Evolutionary conservation across 2,888 invertebrate species (phyloP), one percentile per base, ranked within the genome.

Genomic region (Nipponacmea schrenckii): DNA sequence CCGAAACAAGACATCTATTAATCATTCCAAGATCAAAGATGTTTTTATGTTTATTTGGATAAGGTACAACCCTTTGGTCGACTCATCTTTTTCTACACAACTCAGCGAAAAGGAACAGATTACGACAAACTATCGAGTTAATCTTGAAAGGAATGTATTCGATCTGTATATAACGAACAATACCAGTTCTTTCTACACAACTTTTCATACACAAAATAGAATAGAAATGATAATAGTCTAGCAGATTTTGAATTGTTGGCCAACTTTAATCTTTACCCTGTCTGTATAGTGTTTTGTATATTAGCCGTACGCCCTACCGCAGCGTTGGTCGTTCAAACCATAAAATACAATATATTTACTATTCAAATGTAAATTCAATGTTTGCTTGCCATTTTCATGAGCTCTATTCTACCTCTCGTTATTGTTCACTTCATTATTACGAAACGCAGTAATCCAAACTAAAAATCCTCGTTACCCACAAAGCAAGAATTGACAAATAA

Each of bases 201-300:
- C 14, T n/a, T 39, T 63, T 65, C 45, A 15, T 31, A 65, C n/a
- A 65, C 56, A 66, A 66, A 44, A 26, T 62, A 62, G 63, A 50
- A 26, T 50, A 46, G 48, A 71, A 71, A 72, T 44, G 45, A 72
- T 56, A 63, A 39, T 10, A 26, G 65, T 62, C 62, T 62, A 66
- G 27, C 63, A 69, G 67, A 65, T 69, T 69, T 69, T 63, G 69
- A 67, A 20, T 50, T 39, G 39, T 39, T 39, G 39, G 56, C 14
- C 24, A 24, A 14, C 20, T 56, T 7, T 56, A 24, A 56, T 56
- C 56, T 24, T 56, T 56, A 24, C 56, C 20, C n/a, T 56, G n/a
- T 56, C 56, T 56, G 56, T 24, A 56, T 24, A 20, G 20, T 24
- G 56, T 56, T 56, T 56, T 56, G 56, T 56, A 56, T 56, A 24